Conservation (phyloP, 2,797 vertebrate species). For the Phrynocephalus guinanensis region DNA sequence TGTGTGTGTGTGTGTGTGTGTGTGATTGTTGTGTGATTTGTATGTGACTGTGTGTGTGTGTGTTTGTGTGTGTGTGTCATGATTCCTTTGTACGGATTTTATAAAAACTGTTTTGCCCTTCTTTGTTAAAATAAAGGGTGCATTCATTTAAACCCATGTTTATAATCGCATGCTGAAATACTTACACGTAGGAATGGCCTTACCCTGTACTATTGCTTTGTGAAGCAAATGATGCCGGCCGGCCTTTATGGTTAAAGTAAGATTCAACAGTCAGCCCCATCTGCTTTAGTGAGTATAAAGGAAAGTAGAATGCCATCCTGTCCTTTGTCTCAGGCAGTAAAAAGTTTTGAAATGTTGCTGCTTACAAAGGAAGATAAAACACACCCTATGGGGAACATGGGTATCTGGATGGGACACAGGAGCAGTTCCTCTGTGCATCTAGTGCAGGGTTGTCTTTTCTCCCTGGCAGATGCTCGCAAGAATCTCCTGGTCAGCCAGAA, state of each 20-base stretch:
- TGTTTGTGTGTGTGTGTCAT: too few relatives aligned
- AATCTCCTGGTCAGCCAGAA: neutral
- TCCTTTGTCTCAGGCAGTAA: neutral
- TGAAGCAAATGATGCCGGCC: neutral
- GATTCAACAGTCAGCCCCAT: neutral
- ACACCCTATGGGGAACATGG: neutral
- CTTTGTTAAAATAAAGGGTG: neutral
- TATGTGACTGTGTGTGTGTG: too few relatives aligned
- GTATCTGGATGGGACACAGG: neutral
- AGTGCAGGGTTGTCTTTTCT: neutral
- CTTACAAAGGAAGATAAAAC: neutral
- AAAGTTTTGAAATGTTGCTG: neutral
- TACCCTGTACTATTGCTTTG: neutral
- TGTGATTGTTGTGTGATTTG: too few relatives aligned
- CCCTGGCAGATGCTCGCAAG: neutral
- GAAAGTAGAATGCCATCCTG: neutral
- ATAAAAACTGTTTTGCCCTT: too few relatives aligned
- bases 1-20: too few relatives aligned
- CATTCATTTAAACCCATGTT: neutral
- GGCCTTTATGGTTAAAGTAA: neutral
- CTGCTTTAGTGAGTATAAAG: neutral
- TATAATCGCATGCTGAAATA: neutral
- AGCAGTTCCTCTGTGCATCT: neutral
- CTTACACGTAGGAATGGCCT: neutral
- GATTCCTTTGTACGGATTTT: too few relatives aligned